These are phyloP conservation scores for Calephelis nemesis DNA, from an alignment of 1,140 invertebrate species.

Conservation along the genomic window DNA sequence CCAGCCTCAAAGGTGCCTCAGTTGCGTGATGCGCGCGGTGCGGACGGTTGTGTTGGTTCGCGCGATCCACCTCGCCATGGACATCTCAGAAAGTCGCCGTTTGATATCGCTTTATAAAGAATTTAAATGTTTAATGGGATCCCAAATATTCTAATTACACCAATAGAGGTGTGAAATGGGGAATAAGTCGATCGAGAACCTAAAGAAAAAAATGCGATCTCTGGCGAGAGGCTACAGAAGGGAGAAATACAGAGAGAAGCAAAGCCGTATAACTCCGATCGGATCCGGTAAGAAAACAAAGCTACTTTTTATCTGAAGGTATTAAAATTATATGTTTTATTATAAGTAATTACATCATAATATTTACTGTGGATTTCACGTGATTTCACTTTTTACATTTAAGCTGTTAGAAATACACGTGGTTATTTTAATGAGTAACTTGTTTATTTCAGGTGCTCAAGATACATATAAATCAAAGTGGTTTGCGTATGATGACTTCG, in stretches of 20 bases:
- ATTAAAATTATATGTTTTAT: background rate
- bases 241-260: constrained; percentile 40
- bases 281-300: constrained; percentile 33
- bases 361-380: too few relatives aligned
- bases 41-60: constrained; percentile 27
- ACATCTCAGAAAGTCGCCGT: constrained; percentile 30
- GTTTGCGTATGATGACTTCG: constrained; percentile 31
- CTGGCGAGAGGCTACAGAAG: constrained; percentile 34
- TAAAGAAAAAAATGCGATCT: constrained; percentile 15
- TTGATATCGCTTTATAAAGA: constrained; percentile 31
- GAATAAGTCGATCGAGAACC: constrained; percentile 21
- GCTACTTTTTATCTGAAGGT: background rate
- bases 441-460: constrained; percentile 29
- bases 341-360: too few relatives aligned
- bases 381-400: too few relatives aligned
- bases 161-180: constrained; percentile 33
- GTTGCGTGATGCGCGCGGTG: constrained; percentile 29
- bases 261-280: constrained; percentile 35
- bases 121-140: constrained; percentile 34
- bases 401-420: constrained; percentile 22
- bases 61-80: constrained; percentile 29
- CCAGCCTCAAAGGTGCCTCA: constrained; percentile 32
- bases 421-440: constrained; percentile 26
- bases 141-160: constrained; percentile 33
- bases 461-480: constrained; percentile 33